These are phyloP conservation scores for Tyrophagus putrescentiae DNA, from an alignment of 1,140 invertebrate species.

Conservation along the genomic window DNA sequence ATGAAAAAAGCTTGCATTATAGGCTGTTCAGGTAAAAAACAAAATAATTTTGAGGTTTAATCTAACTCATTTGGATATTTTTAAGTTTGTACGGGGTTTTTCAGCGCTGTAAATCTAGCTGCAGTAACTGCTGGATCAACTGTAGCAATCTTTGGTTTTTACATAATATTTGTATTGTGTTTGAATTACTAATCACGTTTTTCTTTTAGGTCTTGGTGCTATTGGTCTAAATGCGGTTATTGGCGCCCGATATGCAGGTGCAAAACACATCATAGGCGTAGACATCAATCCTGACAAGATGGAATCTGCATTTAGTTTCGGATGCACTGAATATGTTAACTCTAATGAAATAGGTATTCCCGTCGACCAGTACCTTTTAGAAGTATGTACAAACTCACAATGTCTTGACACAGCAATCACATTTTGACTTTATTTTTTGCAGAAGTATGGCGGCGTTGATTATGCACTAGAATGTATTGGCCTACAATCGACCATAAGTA, in stretches of 20 bases:
- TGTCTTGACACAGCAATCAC: too few relatives aligned
- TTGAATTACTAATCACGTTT: too few relatives aligned
- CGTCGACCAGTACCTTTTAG: too few relatives aligned
- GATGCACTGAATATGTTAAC: conserved; percentile 26
- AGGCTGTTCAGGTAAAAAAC: conserved; percentile 91
- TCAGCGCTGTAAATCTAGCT: conserved; percentile 79
- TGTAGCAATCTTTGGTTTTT: conserved; percentile 75
- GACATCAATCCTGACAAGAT: conserved; percentile 81
- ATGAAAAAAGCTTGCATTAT: conserved; percentile 79
- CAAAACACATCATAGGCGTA: conserved; percentile 77
- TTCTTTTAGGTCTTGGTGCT: conserved; percentile 82
- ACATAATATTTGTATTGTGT: too few relatives aligned
- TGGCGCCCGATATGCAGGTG: conserved; percentile 67
- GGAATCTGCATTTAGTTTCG: conserved; percentile 39
- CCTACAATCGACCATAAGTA: too few relatives aligned
- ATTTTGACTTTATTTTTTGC: too few relatives aligned
- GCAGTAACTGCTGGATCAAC: conserved; percentile 60
- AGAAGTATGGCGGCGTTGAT: too few relatives aligned
- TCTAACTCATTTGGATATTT: too few relatives aligned
- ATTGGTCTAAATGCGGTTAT: conserved; percentile 66
- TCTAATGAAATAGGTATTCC: conserved; percentile 44
- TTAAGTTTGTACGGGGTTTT: conserved; percentile 79
- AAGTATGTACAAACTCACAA: too few relatives aligned
- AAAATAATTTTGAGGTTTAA: too few relatives aligned
- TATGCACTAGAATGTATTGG: too few relatives aligned